phyloP scores from a whole-genome alignment of 2,888 invertebrate genomes.

The Sphecodes monilicornis region DNA sequence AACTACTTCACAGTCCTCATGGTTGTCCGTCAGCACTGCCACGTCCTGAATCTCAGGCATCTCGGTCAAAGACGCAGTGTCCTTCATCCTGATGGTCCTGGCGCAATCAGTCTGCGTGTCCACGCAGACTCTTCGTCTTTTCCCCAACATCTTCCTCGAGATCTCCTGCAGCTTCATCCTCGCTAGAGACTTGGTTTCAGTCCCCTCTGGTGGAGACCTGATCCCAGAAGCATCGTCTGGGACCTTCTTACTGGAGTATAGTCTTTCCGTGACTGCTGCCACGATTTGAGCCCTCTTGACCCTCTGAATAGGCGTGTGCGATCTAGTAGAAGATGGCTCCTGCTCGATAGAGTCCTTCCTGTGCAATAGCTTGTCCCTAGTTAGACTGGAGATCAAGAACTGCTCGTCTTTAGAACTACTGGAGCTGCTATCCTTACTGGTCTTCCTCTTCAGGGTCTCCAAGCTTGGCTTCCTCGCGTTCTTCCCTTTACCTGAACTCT shows the following conservation, averaged over 20 bases:
- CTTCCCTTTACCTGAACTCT: constrained; percentile 9
- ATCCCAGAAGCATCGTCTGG: constrained; percentile 73
- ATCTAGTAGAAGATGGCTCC: constrained; percentile 62
- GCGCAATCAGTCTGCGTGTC: constrained; percentile 80
- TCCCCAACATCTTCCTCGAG: constrained; percentile 81
- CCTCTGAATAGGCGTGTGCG: constrained; percentile 77
- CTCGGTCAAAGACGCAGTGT: constrained; percentile 75
- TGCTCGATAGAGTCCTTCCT: constrained; percentile 74
- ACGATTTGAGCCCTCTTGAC: constrained; percentile 88
- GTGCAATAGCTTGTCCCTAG: constrained; percentile 59
- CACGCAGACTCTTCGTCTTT: constrained; percentile 77
- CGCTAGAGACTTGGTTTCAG: constrained; percentile 74
- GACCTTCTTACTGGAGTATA: constrained; percentile 86
- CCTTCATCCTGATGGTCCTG: constrained; percentile 76
- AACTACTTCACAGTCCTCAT: constrained; percentile 62
- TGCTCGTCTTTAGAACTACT: constrained; percentile 78
- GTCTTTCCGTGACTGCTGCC: constrained; percentile 89
- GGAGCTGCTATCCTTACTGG: constrained; percentile 78
- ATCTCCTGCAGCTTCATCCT: constrained; percentile 81
- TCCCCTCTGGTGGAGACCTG: constrained; percentile 75
- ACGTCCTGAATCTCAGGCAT: constrained; percentile 73
- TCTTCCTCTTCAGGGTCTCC: constrained; percentile 75
- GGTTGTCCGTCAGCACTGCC: constrained; percentile 77
- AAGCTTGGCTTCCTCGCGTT: constrained; percentile 73
- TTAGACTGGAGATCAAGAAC: constrained; percentile 62